These are phyloP conservation scores for Polydrusus pterygomalis DNA, from an alignment of 2,888 invertebrate species.

Conservation along the genomic window DNA sequence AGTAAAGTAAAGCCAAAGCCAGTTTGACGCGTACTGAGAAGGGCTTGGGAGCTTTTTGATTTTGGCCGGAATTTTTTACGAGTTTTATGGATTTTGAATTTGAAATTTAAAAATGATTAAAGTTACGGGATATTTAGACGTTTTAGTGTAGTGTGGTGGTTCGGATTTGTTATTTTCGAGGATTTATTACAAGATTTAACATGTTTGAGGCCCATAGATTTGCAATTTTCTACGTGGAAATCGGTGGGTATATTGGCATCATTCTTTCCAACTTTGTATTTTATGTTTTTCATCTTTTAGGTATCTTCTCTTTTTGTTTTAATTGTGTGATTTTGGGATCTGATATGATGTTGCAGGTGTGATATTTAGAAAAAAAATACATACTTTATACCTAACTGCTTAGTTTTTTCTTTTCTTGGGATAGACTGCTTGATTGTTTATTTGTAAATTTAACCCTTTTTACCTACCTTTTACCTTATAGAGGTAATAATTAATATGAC, in stretches of 20 bases:
- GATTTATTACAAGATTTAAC: constrained; percentile 35
- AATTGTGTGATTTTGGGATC: too few species aligned
- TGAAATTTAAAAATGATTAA: constrained; percentile 37
- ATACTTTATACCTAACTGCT: too few species aligned
- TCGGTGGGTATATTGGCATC: constrained; percentile 47
- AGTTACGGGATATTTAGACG: constrained; percentile 15
- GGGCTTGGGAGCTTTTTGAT: constrained; percentile 47
- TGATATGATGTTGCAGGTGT: too few species aligned
- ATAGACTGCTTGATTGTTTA: too few species aligned
- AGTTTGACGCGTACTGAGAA: constrained; percentile 58
- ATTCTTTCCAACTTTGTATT: neutral
- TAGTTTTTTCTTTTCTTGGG: too few species aligned
- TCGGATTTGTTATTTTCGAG: constrained; percentile 41
- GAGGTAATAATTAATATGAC: too few species aligned
- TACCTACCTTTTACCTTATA: too few species aligned
- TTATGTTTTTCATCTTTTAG: too few species aligned
- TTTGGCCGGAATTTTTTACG: constrained; percentile 29
- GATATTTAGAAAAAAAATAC: too few species aligned
- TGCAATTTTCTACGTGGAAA: constrained; percentile 43
- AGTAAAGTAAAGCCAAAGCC: too few species aligned
- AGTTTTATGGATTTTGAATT: constrained; percentile 39
- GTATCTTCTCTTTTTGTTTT: too few species aligned
- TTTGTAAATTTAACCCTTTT: too few species aligned
- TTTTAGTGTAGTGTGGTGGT: constrained; percentile 54
- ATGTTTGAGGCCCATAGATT: constrained; percentile 45